Evolutionary conservation across 2,888 invertebrate species (phyloP), one percentile per base, ranked within the genome.

Genomic region (Epirrhoe tristata): DNA sequence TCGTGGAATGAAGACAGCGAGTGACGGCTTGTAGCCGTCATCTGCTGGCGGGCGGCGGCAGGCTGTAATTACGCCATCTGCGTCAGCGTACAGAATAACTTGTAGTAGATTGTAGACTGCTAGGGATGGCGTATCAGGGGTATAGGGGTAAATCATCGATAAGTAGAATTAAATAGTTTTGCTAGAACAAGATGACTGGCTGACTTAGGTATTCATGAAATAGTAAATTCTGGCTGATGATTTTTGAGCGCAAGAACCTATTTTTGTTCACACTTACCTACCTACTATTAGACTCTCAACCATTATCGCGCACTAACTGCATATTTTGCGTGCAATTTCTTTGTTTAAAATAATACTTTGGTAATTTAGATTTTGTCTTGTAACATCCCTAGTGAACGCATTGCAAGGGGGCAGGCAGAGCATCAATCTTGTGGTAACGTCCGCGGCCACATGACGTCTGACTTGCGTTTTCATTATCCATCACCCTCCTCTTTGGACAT

Each of bases 371-470:
- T 12, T n/a, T 16, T 5, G 6, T 2, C 14, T 4, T 48, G 43
- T 5, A 31, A n/a, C 62, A 55, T 39, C 61, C 34, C 61, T 60
- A 55, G 31, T n/a, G 31, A 53, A 14, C 12, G 32, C 24, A 8
- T 10, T 6, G 32, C 6, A 14, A 48, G 48, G 39, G 39, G 53
- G 36, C 50, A 52, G 53, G 6, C n/a, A 54, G 60, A 24, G 17
- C 77, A 83, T 83, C 79, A 81, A 82, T 82, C 82, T 75, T 72
- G 68, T 67, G 66, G 63, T 64, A 72, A 57, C 58, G 53, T 52
- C 46, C 39, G 58, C 53, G 76, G 72, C 75, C 80, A 76, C 76
- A 76, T 79, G 82, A 78, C 80, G 75, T 53, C 63, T 80, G 76
- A 78, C 77, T 81, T 78, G 79, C 83, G 64, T 70, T 81, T 78